phyloP scores from a whole-genome alignment of 2,797 vertebrate genomes.

The Sebastes melanostomus region DNA sequence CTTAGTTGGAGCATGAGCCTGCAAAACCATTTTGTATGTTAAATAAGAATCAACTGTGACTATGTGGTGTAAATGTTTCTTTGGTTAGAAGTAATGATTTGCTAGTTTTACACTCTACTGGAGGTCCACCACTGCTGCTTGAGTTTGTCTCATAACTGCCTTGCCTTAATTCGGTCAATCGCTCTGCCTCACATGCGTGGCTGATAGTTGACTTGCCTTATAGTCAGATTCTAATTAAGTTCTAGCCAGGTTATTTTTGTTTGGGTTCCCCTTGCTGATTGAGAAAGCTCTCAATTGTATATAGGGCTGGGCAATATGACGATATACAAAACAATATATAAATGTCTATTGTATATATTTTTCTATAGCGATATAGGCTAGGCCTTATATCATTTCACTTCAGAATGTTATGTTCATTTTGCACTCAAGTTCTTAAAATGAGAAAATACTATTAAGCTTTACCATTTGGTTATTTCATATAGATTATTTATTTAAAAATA shows the following conservation, averaged over 20 bases:
- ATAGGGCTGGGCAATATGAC: neutral
- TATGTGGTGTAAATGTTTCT: neutral
- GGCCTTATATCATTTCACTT: neutral
- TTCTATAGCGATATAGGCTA: no score
- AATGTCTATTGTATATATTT: no score
- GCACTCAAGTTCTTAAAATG: neutral
- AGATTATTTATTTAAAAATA: neutral
- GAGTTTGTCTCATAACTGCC: neutral
- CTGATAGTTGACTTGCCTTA: neutral
- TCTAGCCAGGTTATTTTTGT: neutral
- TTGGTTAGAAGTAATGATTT: neutral
- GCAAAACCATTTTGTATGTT: neutral
- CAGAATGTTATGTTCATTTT: accelerated
- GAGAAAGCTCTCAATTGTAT: neutral
- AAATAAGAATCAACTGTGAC: neutral
- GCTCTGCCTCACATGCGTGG: neutral
- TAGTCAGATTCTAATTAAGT: neutral
- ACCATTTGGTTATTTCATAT: neutral
- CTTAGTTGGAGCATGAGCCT: neutral
- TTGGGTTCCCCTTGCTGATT: neutral
- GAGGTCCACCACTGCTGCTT: neutral
- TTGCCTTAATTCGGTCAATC: neutral
- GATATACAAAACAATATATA: neutral
- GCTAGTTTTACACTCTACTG: neutral
- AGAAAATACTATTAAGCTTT: neutral